Base-by-base conservation (phyloP, 1,140 invertebrate genomes). In the Scaptomyza montana region DNA sequence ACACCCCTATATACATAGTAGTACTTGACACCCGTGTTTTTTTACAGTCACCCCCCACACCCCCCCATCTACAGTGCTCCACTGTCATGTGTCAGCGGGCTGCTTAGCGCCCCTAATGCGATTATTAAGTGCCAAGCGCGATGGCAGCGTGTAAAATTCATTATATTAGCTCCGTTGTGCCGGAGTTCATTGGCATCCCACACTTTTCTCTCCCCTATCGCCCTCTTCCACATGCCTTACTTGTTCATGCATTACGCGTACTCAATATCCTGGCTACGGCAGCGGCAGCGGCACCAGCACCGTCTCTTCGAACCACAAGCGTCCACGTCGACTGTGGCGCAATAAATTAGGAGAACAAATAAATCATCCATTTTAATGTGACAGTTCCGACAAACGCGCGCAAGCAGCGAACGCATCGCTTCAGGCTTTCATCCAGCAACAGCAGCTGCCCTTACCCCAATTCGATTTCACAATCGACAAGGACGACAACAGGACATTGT, bases 361-460 rank as follows among this genome's bases (percentile, higher is more conserved):
- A 89, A 89, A 89, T 89, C 84, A 89, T 89, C 84, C 84, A 89
- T 89, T 89, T 89, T 89, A 89, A 89, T 89, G 84, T 89, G 84
- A 89, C 84, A 89, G 84, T 89, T 89, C 84, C 84, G 84, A 89
- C 84, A 87, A 82, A 82, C 78, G 79, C 62, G 41, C 41, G 30
- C 5, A 5, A 5, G 30, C 30, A 63, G 76, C 64, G 77, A 70
- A 78, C 64, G 77, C 56, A 47, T 21, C 43, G 62, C 36, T 13
- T 30, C 56, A 9, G 25, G 65, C 7, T 30, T n/a, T 36, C 33
- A 36, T 9, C 51, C 51, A 21, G 9, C n/a, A 25, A 25, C 57
- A 19, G 10, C 41, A 33, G 16, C 9, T 36, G 8, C 19, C 62
- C 12, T 10, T 25, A 25, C 21, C 3, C 46, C 13, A 21, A n/a